These are phyloP conservation scores for Regulus satrapa DNA, from an alignment of 2,113 vertebrate species.

Conservation along the genomic window DNA sequence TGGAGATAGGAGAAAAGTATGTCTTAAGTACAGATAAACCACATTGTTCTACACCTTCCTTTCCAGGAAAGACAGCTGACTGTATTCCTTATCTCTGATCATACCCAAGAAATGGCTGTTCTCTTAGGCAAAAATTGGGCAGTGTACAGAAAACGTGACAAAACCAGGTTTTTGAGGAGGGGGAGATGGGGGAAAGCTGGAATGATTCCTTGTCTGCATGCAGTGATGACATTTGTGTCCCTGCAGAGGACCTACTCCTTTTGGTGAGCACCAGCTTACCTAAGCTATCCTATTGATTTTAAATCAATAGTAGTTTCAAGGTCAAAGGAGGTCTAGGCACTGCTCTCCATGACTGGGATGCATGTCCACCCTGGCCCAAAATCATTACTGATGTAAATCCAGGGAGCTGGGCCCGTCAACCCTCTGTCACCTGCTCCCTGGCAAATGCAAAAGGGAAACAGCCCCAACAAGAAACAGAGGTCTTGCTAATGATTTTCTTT, in stretches of 20 bases:
- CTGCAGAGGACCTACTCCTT: background rate
- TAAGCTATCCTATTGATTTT: background rate
- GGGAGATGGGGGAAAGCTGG: background rate
- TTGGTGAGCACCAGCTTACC: background rate
- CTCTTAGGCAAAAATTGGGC: background rate
- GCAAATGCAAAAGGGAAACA: background rate
- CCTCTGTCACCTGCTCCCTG: background rate
- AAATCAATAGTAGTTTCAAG: slow-evolving; percentile 1
- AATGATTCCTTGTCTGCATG: background rate
- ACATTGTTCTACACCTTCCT: slow-evolving; percentile 49
- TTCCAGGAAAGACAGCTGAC: slow-evolving; percentile 27
- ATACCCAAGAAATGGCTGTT: background rate
- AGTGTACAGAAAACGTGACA: background rate
- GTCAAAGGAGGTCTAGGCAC: background rate
- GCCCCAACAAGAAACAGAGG: background rate
- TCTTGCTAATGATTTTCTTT: background rate
- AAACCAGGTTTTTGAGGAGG: background rate
- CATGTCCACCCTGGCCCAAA: background rate
- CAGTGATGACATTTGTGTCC: background rate
- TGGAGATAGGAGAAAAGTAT: background rate
- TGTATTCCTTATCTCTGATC: slow-evolving; percentile 21
- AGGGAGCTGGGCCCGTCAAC: background rate
- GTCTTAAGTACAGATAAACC: slow-evolving; percentile 20
- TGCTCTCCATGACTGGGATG: background rate
- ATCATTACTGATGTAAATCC: background rate